phyloP scores from a whole-genome alignment of 2,888 invertebrate genomes.

The Mylabris sibirica region DNA sequence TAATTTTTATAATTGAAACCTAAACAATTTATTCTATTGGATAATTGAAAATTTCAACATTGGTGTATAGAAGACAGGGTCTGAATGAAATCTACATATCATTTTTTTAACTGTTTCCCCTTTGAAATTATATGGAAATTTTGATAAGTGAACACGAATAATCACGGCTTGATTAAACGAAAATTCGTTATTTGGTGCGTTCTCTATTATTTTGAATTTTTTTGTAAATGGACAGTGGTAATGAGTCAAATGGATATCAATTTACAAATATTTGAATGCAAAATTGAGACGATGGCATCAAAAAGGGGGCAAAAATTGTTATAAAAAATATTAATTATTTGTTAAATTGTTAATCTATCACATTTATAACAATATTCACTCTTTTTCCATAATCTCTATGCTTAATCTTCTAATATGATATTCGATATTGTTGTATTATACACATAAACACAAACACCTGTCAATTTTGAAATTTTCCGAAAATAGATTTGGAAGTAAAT shows the following conservation, averaged over 20 bases:
- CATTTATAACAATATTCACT: not conserved
- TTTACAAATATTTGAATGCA: no score
- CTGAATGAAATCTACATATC: constrained; percentile 5
- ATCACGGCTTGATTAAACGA: not conserved
- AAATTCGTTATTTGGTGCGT: not conserved
- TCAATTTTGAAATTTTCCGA: constrained; percentile 22
- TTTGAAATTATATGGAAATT: constrained; percentile 3
- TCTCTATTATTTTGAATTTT: not conserved
- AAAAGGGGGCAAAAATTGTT: no score
- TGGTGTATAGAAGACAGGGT: not conserved
- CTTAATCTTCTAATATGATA: not conserved
- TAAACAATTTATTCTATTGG: not conserved
- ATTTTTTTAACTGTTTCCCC: not conserved
- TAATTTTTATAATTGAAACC: not conserved
- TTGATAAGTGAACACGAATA: constrained; percentile 6
- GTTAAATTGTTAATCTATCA: no score
- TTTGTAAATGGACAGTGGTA: not conserved
- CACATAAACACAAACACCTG: not conserved
- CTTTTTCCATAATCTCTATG: no score
- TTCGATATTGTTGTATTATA: not conserved
- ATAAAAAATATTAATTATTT: no score
- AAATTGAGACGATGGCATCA: no score
- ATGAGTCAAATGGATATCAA: not conserved
- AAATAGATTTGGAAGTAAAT: constrained; percentile 16
- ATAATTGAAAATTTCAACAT: not conserved